Percentiles rank a stretch among this genome's conserved stretches.
Evolutionary conservation across 2,888 invertebrate genomes (phyloP).

Genomic region (Eilema caniola): DNA sequence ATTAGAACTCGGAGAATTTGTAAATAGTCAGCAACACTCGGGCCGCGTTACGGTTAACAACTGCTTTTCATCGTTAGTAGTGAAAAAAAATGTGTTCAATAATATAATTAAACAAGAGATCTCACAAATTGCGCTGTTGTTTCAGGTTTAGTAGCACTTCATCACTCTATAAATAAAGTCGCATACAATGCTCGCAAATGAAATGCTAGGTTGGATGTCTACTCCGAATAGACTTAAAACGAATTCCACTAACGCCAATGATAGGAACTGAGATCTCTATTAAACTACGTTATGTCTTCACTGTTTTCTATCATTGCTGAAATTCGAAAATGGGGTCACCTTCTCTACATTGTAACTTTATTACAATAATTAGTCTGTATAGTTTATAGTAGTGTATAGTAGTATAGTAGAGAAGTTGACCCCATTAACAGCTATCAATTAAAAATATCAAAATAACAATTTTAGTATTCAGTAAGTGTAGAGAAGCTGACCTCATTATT

Average conservation of each 20-base stretch:
- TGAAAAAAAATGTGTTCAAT: neutral
- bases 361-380: too few species aligned
- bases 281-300: too few species aligned
- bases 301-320: too few species aligned
- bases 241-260: neutral
- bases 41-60: too few species aligned
- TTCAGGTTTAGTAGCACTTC: neutral
- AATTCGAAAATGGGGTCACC: too few species aligned
- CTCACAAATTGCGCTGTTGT: neutral
- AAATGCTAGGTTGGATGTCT: neutral
- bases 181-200: neutral
- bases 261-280: too few species aligned
- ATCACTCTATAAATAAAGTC: neutral
- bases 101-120: neutral
- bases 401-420: neutral
- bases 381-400: neutral
- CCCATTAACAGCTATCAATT: neutral
- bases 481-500: slow-evolving; percentile 11
- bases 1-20: neutral
- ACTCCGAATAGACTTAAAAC: neutral
- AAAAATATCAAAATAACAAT: neutral
- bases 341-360: too few species aligned
- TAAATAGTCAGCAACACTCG: too few species aligned
- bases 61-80: neutral
- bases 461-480: neutral